Conservation (phyloP, 2,888 invertebrate species). For the Polyommatus icarus region DNA sequence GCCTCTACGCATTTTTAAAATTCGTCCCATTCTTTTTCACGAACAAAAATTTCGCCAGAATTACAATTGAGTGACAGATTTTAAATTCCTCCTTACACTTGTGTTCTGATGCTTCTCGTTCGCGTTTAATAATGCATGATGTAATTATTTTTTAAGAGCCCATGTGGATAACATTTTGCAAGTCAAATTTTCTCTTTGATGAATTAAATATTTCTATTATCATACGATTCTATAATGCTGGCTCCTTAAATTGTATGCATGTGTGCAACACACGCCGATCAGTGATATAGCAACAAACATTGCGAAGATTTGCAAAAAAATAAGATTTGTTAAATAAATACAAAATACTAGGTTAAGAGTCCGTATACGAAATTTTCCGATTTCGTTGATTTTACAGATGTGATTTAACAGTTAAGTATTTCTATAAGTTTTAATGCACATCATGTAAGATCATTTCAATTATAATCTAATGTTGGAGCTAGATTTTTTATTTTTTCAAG, state of each 20-base stretch:
- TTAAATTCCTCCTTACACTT: conserved; percentile 79
- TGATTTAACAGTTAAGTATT: too few species aligned
- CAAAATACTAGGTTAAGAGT: background rate
- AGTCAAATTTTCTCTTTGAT: conserved; percentile 46
- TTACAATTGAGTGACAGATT: conserved; percentile 77
- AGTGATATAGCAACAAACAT: background rate
- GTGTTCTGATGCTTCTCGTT: conserved; percentile 56
- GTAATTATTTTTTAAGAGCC: conserved; percentile 70
- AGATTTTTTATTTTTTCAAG: too few species aligned
- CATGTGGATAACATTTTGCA: conserved; percentile 53
- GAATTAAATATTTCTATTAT: conserved; percentile 42
- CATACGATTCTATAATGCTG: conserved; percentile 39
- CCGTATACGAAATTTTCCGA: too few species aligned
- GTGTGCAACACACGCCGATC: background rate
- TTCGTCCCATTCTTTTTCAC: conserved; percentile 63
- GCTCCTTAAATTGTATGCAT: background rate
- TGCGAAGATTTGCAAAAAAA: too few species aligned
- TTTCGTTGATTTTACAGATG: too few species aligned
- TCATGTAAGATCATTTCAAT: too few species aligned
- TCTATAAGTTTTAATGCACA: too few species aligned
- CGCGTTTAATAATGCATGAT: conserved; percentile 75
- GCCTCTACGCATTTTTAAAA: conserved; percentile 69
- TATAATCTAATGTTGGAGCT: too few species aligned
- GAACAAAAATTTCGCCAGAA: conserved; percentile 54
- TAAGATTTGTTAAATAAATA: background rate